Evolutionary conservation across 2,797 vertebrate genomes (phyloP).

Genomic region (Coluber constrictor): DNA sequence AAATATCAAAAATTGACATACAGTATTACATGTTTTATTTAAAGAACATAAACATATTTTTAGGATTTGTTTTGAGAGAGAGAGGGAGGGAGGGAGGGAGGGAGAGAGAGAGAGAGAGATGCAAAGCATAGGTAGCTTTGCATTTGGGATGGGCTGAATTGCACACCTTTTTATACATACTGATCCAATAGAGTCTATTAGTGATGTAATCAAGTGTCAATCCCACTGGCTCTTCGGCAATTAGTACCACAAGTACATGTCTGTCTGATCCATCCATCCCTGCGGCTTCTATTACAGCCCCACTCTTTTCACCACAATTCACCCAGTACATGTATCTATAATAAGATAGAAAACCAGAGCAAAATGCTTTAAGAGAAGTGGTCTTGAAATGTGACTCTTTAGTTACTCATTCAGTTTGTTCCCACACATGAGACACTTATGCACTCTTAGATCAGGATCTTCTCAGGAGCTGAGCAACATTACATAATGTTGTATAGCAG

Average conservation of each 20-base stretch:
- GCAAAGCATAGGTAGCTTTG: not conserved
- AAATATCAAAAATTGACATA: not conserved
- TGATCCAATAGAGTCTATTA: slow-evolving; percentile 86
- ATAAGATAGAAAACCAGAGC: not conserved
- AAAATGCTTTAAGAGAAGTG: not conserved
- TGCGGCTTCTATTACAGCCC: slow-evolving; percentile 75
- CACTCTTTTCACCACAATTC: slow-evolving; percentile 67
- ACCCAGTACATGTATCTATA: slow-evolving; percentile 86
- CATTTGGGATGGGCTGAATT: not conserved
- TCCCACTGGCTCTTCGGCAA: slow-evolving; percentile 76
- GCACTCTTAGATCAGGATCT: not conserved
- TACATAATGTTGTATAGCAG: not conserved
- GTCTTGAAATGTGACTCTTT: not conserved
- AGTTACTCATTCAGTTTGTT: not conserved
- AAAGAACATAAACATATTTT: not conserved
- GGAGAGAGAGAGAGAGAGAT: no score
- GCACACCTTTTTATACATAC: slow-evolving; percentile 80
- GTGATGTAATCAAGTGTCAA: slow-evolving; percentile 79
- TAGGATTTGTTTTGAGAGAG: not conserved
- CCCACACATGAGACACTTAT: not conserved
- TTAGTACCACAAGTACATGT: slow-evolving; percentile 71
- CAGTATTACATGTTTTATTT: not conserved
- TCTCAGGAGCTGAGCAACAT: not conserved
- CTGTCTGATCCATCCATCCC: slow-evolving; percentile 86
- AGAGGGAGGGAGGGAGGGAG: no score